Evolutionary conservation across 2,113 vertebrate genomes (phyloP).

Genomic region (Dipodomys ordii): DNA sequence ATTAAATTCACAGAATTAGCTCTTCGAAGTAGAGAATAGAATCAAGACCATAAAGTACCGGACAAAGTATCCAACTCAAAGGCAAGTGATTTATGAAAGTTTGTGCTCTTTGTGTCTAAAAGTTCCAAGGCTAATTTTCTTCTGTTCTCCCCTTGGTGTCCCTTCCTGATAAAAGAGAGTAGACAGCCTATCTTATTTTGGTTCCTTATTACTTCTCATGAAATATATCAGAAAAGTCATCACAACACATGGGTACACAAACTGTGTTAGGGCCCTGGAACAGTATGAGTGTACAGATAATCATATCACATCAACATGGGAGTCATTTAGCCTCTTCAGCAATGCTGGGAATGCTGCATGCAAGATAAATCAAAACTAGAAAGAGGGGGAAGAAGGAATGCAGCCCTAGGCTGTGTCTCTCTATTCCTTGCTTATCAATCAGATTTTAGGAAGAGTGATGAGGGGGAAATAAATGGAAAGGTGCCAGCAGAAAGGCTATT

Average conservation of each 20-base stretch:
- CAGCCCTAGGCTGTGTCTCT: neutral
- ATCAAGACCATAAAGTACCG: neutral
- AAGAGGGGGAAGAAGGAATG: neutral
- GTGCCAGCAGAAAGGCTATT: conserved; percentile 2
- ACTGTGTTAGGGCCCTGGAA: neutral
- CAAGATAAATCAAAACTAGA: neutral
- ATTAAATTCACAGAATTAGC: neutral
- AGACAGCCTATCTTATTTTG: neutral
- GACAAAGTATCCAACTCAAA: neutral
- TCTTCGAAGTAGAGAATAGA: neutral
- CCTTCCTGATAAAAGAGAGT: neutral
- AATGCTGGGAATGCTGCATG: neutral
- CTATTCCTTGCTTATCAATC: neutral
- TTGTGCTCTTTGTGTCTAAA: neutral
- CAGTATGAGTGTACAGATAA: neutral
- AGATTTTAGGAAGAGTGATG: neutral
- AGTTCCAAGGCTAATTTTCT: neutral
- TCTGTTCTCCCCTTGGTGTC: neutral
- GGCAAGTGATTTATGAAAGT: neutral
- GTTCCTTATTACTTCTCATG: neutral
- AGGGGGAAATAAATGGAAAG: neutral
- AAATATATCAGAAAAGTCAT: neutral
- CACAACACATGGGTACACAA: neutral
- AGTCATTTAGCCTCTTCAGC: neutral
- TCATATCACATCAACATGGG: neutral